Percentiles rank a stretch among this genome's conserved stretches.
phyloP scores from a whole-genome alignment of 1,140 invertebrate species.

The Cardiocondyla obscurior region DNA sequence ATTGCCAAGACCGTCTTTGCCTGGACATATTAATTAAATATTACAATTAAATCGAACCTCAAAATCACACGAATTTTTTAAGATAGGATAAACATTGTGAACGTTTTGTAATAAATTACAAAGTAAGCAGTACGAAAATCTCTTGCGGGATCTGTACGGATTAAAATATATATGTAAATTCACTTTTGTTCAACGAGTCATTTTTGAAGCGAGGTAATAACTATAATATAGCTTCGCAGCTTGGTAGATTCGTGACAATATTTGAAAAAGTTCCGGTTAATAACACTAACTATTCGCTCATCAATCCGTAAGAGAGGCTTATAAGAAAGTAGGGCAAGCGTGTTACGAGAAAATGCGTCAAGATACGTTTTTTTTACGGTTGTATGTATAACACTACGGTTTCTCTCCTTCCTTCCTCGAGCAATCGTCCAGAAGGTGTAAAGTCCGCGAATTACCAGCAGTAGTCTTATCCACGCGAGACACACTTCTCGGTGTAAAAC shows the following conservation, averaged over 20 bases:
- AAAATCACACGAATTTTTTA: too few relatives aligned
- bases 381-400: background rate
- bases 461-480: slow-evolving; percentile 47
- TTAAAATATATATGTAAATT: slow-evolving; percentile 32
- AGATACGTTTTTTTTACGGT: slow-evolving; percentile 12
- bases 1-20: too few relatives aligned
- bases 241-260: background rate
- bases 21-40: too few relatives aligned
- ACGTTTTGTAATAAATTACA: slow-evolving; percentile 8
- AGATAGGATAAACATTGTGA: slow-evolving; percentile 14
- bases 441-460: slow-evolving; percentile 30
- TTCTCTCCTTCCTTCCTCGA: background rate
- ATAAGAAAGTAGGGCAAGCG: slow-evolving; percentile 2
- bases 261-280: background rate
- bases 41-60: too few relatives aligned
- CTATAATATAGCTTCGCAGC: background rate
- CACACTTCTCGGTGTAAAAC: slow-evolving; percentile 25
- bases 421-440: slow-evolving; percentile 41
- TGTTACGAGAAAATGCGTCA: slow-evolving; percentile 3
- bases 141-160: background rate
- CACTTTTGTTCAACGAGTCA: background rate
- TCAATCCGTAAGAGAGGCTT: background rate
- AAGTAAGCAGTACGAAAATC: background rate
- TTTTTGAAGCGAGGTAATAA: background rate
- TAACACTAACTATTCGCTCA: background rate